phyloP scores from a whole-genome alignment of 2,113 vertebrate species.

The Grammomys dolichurus region DNA sequence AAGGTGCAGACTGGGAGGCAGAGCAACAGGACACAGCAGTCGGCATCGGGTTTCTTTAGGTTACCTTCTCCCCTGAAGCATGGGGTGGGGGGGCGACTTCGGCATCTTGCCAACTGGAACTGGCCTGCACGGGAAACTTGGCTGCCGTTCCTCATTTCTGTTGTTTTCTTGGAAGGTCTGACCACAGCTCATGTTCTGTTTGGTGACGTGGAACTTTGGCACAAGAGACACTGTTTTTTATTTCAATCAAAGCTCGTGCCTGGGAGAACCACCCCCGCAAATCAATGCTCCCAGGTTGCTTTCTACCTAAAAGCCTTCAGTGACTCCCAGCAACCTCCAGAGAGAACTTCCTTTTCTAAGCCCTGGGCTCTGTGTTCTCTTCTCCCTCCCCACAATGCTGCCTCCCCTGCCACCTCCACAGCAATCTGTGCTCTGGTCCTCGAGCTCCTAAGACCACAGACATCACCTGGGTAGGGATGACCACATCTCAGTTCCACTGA shows the following conservation, averaged over 20 bases:
- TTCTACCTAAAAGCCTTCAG: neutral
- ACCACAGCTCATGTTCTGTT: neutral
- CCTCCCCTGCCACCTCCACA: neutral
- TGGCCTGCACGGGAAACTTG: constrained; percentile 2
- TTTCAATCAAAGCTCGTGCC: neutral
- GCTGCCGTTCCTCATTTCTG: neutral
- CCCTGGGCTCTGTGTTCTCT: no score
- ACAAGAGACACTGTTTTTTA: neutral
- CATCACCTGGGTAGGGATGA: neutral
- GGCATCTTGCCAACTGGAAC: neutral
- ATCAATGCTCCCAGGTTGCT: neutral
- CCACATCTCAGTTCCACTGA: neutral
- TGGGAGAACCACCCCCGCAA: neutral
- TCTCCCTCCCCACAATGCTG: rapidly evolving
- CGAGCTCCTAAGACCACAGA: neutral
- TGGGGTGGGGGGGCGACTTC: neutral
- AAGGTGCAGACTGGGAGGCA: neutral
- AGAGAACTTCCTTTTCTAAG: neutral
- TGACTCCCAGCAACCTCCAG: neutral
- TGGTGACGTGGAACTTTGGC: neutral
- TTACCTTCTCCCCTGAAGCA: neutral
- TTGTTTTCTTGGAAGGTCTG: constrained; percentile 34
- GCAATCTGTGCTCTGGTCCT: no score
- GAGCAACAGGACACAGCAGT: neutral
- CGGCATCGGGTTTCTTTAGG: neutral